Base-by-base conservation (phyloP, 1,140 invertebrate species). In the Drosophila murphyi region DNA sequence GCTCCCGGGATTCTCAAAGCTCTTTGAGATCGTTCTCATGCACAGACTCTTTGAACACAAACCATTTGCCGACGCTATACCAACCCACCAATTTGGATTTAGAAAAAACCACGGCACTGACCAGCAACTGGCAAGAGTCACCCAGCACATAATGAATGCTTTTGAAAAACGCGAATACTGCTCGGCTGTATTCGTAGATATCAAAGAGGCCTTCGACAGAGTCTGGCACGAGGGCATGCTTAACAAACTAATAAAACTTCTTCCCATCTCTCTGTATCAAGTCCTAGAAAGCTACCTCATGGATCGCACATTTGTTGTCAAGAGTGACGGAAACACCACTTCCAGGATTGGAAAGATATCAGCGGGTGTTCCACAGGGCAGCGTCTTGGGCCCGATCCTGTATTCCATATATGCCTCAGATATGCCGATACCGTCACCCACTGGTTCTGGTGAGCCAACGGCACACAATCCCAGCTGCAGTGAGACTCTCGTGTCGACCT, bases 311-410 rank as follows among this genome's bases (percentile, higher is more conserved):
- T 72, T 76, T 20, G 4, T 39, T 3, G 68, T 72, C 0, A 61
- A 29, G 1, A 12, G 51, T 5, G 12, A 20, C 5, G 32, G 12
- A 1, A 5, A 4, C 4, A 52, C 5, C 0, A 10, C 5, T 7
- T 76, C 73, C 0, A 51, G 41, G 0, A 29, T 12, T 6, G 55
- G 60, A 6, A n/a, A 28, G 0, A 61, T 71, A 0, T 5, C 12
- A 0, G 59, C 73, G 1, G 70, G 70, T 2, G 54, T 72, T 7
- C 70, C 70, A 1, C 70, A 72, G 29, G 70, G 70, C 7, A 72
- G 70, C 28, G 61, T 65, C 0, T 20, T 72, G 1, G 70, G 70
- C 4, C n/a, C 61, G 0, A 45, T 72, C 0, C 8, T 72, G 0
- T 72, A 72, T 32, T 54, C 47, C 5, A 45, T 64, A 2, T 54